These are phyloP conservation scores for Athalia rosae DNA, from an alignment of 2,888 invertebrate genomes.

Conservation along the genomic window DNA sequence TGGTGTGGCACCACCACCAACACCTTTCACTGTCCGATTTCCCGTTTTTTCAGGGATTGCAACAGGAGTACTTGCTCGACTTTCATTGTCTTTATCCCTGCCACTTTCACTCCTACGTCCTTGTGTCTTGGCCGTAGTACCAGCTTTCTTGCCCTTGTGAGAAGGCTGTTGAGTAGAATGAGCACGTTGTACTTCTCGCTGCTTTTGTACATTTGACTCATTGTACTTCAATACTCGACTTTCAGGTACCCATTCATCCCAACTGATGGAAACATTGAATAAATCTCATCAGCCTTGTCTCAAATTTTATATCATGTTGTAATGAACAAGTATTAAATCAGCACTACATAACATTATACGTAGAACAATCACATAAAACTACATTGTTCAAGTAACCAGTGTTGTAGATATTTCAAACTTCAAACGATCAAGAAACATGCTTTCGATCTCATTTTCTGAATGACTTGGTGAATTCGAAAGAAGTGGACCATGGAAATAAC, in stretches of 20 bases:
- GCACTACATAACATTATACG: too few species aligned
- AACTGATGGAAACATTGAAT: conserved; percentile 74
- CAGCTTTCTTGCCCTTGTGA: conserved; percentile 60
- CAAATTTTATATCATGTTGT: not conserved
- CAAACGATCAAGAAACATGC: too few species aligned
- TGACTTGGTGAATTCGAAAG: too few species aligned
- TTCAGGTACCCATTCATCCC: conserved; percentile 96
- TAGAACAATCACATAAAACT: too few species aligned
- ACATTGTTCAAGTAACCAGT: too few species aligned
- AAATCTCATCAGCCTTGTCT: not conserved
- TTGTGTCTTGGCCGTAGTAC: conserved; percentile 52
- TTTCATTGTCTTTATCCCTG: conserved; percentile 74
- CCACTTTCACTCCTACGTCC: conserved; percentile 57
- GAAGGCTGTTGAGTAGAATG: conserved; percentile 82
- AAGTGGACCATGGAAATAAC: too few species aligned
- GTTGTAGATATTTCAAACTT: too few species aligned
- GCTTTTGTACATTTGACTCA: conserved; percentile 90
- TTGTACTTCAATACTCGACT: conserved; percentile 92
- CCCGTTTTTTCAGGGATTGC: conserved; percentile 60
- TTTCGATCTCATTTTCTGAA: too few species aligned
- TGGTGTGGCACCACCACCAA: conserved; percentile 62
- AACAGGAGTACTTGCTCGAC: conserved; percentile 80
- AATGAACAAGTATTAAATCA: too few species aligned
- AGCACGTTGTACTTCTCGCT: conserved; percentile 89
- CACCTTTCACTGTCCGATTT: conserved; percentile 57